A percentile compares a stretch with the other conserved stretches of the same genome.
Evolutionary conservation across 2,888 invertebrate genomes (phyloP).

Genomic region (Panopea generosa): DNA sequence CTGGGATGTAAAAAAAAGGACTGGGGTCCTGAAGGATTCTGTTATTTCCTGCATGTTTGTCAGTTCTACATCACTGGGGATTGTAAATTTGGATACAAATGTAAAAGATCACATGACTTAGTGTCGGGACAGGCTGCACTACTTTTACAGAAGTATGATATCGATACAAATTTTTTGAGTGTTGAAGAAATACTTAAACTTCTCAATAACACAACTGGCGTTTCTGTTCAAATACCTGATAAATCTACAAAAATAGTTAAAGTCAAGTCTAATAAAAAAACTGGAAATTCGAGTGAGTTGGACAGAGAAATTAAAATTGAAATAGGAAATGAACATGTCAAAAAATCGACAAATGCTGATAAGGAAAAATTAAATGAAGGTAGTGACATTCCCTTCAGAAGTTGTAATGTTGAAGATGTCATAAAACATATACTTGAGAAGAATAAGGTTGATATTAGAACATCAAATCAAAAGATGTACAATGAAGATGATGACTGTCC

Average conservation of each 20-base stretch:
- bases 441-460: slow-evolving; percentile 21
- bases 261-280: neutral
- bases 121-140: slow-evolving; percentile 43
- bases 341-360: slow-evolving; percentile 4
- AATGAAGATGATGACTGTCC: no score
- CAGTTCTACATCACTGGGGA: slow-evolving; percentile 47
- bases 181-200: slow-evolving; percentile 39
- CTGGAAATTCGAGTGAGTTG: slow-evolving; percentile 6
- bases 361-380: neutral
- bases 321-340: neutral
- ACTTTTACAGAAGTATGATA: slow-evolving; percentile 44
- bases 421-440: slow-evolving; percentile 40
- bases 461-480: neutral
- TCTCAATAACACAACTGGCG: slow-evolving; percentile 25
- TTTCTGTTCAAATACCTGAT: slow-evolving; percentile 6
- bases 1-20: slow-evolving; percentile 53
- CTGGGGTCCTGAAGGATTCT: slow-evolving; percentile 50
- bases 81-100: slow-evolving; percentile 51
- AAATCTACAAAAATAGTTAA: neutral
- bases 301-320: neutral
- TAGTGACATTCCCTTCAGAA: neutral
- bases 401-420: slow-evolving; percentile 37
- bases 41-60: slow-evolving; percentile 59
- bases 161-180: slow-evolving; percentile 30
- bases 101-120: slow-evolving; percentile 57